A percentile compares a stretch with the other conserved stretches of the same genome.
These are phyloP conservation scores for Holotrichia oblita DNA, from an alignment of 1,140 invertebrate genomes.

Conservation along the genomic window DNA sequence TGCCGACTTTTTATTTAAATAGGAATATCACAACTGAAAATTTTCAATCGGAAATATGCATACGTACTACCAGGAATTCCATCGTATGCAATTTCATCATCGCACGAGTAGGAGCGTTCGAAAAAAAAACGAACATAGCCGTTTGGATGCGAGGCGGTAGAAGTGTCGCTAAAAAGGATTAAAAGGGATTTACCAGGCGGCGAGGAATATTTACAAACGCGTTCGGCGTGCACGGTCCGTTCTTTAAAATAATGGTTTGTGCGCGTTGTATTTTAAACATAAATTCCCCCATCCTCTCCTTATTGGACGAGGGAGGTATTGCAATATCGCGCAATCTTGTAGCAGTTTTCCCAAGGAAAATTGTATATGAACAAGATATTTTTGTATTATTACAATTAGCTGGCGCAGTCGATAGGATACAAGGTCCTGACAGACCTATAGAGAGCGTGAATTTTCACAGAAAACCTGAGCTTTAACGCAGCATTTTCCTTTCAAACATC, in stretches of 20 bases:
- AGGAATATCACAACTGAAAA: not conserved
- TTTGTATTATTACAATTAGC: not conserved
- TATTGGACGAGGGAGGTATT: no score
- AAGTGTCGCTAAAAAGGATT: constrained; percentile 20
- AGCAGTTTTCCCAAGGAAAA: not conserved
- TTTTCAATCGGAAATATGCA: constrained; percentile 12
- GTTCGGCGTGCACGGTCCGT: not conserved
- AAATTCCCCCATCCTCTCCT: not conserved
- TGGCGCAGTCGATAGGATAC: not conserved
- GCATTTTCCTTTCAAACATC: not conserved
- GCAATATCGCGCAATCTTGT: not conserved
- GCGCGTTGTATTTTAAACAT: not conserved
- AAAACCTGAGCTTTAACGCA: no score
- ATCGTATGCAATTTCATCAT: not conserved
- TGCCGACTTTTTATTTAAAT: no score
- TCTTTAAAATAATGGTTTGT: not conserved
- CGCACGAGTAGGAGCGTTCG: not conserved
- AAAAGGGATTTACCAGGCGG: constrained; percentile 16
- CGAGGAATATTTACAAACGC: constrained; percentile 12
- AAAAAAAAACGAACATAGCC: not conserved
- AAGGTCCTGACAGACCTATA: no score
- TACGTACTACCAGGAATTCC: not conserved
- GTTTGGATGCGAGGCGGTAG: not conserved
- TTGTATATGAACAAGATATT: not conserved
- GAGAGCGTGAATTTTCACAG: not conserved